Evolutionary conservation across 2,113 vertebrate genomes (phyloP).

Genomic region (Apeltes quadracus): DNA sequence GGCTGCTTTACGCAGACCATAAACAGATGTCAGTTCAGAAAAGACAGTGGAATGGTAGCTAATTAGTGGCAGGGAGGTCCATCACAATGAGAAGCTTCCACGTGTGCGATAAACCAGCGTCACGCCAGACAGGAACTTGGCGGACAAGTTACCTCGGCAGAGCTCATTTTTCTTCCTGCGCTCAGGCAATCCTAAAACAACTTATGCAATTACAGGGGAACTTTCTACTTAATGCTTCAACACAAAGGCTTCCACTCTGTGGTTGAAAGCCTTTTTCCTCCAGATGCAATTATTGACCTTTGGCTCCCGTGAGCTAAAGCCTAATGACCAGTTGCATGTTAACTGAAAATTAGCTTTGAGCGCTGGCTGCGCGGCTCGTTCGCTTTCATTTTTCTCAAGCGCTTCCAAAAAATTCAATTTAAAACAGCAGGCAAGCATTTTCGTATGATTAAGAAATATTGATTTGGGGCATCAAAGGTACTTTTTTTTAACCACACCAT

Average conservation of each 20-base stretch:
- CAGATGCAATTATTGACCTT: conserved; percentile 82
- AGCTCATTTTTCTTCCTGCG: conserved; percentile 71
- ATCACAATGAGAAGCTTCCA: conserved; percentile 43
- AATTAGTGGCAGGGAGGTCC: conserved; percentile 29
- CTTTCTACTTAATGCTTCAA: conserved; percentile 74
- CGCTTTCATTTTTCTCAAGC: conserved; percentile 60
- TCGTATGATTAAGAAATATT: conserved; percentile 78
- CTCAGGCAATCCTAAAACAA: conserved; percentile 71
- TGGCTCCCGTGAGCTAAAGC: conserved; percentile 69
- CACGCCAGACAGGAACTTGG: conserved; percentile 58
- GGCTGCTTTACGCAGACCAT: conserved; percentile 18
- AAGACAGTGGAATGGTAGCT: conserved; percentile 2
- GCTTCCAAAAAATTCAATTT: conserved; percentile 63
- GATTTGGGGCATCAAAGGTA: conserved; percentile 69
- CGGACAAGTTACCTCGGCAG: conserved; percentile 64
- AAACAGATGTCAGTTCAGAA: conserved; percentile 29
- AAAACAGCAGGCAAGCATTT: conserved; percentile 59
- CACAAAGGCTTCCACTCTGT: conserved; percentile 72
- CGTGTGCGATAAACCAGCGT: conserved; percentile 57
- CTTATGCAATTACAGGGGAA: conserved; percentile 77
- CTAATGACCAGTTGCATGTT: conserved; percentile 81
- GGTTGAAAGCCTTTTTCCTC: conserved; percentile 71
- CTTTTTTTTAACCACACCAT: conserved; percentile 56
- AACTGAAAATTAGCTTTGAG: conserved; percentile 78
- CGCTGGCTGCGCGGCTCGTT: conserved; percentile 40